Base-by-base conservation (phyloP, 2,888 invertebrate species). In the Pristionchus exspectatus region DNA sequence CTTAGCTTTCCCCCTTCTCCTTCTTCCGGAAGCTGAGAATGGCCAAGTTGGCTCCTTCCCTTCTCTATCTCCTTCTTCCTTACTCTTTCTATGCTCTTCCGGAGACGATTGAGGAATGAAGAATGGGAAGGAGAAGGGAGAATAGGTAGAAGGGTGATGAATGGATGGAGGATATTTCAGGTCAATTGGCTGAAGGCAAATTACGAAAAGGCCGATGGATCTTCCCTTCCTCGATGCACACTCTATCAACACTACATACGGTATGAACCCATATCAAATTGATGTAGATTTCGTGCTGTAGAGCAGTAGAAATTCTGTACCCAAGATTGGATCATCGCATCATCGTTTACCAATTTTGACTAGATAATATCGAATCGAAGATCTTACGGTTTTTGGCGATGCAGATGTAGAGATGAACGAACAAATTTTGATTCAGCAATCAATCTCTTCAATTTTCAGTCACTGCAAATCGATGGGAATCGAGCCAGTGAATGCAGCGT, bases 401-500 rank as follows among this genome's bases (percentile, higher is more conserved):
- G 27, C 10, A 50, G 44, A 50, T 50, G 44, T 50, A 50, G 44
- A 50, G 44, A 7, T 7, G 44, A 50, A 50, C 44, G 44, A 50
- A 10, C 0, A 9, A 50, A 10, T 50, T 10, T 50, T 9, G 0
- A 69, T 27, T 30, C 14, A 69, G 14, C 69, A 30, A 33, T 30
- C 38, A 50, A 24, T 18, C 44, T 16, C 9, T 12, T 24, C 14
- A 72, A 72, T 33, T 12, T 24, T 38, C 24, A 18, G 27, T 9
- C 56, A n/a, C 91, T 92, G 56, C 90, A 94, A 50, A 50, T 50
- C 44, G 12, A 50, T 50, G 44, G 44, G 44, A 95, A 96, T 99
- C 92, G 99, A 99, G 95, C 98, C 99, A 0, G 98, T 99, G 91
- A 99, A 99, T 96, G 98, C 99, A 69, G 99, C 99, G 16, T 98